Base-by-base conservation (phyloP, 2,888 invertebrate species). In the Leptopterna dolabrata region DNA sequence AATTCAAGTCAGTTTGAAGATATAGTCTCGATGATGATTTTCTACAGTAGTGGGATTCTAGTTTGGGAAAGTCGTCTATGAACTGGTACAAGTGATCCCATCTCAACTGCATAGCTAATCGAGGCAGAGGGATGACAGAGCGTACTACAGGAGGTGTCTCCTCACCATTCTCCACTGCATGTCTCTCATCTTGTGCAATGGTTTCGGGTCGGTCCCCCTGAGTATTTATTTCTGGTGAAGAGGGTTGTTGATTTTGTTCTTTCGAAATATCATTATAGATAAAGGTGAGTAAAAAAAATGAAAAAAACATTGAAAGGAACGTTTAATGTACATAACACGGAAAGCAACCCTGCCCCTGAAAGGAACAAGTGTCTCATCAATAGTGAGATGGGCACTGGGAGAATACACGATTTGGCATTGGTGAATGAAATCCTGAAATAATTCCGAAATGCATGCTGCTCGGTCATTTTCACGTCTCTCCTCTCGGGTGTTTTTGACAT, bases 21-120 rank as follows among this genome's bases (percentile, higher is more conserved):
- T 83, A 63, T 51, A 85, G 43, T 76, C 41, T 85, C 16, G 27
- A 45, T 0, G 85, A 63, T 6, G 36, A 41, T 29, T 85, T 55
- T 4, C 85, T 41, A 27, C 76, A 85, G 41, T 85, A 85, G 6
- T 85, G 85, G 6, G 85, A 85, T 13, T 29, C 27, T 70, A 76
- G 76, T 76, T 30, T 76, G 1, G 76, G 76, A 27, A 76, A 36
- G 29, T 76, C 76, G 11, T 76, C 76, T 16, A 76, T 16, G 36
- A 76, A 63, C 63, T 63, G 63, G 63, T 63, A 63, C 63, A 63
- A 63, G 63, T 63, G 63, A 11, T 63, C n/a, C 19, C 16, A 16
- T 80, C n/a, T 86, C 86, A 78, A 86, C 51, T 13, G 47, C 24
- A 63, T 24, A 63, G 63, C 63, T 63, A 63, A 63, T n/a, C 63